Conservation (phyloP, 1,140 invertebrate genomes). For the Epicauta chinensis region DNA sequence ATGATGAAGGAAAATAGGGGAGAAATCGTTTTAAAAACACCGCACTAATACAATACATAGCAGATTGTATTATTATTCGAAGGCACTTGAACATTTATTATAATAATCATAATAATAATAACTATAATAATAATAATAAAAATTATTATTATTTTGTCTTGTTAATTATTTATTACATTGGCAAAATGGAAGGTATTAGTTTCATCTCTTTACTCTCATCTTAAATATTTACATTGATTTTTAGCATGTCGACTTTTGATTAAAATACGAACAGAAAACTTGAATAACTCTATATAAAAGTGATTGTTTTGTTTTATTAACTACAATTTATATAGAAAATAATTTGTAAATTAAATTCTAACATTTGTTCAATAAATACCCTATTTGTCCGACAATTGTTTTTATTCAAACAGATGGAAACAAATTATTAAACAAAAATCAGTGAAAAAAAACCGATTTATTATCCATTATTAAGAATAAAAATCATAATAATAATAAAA, state of each 20-base stretch:
- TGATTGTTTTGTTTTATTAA: slow-evolving; percentile 24
- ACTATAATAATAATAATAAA: too few species aligned
- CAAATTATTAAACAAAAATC: background rate
- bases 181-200: slow-evolving; percentile 43
- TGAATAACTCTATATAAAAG: slow-evolving; percentile 21
- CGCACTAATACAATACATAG: slow-evolving; percentile 30
- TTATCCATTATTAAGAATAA: background rate
- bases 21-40: background rate
- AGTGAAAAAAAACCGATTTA: slow-evolving; percentile 19
- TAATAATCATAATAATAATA: too few species aligned
- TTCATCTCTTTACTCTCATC: slow-evolving; percentile 27
- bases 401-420: too few species aligned
- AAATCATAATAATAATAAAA: slow-evolving; percentile 15
- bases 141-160: too few species aligned
- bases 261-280: too few species aligned
- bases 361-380: slow-evolving; percentile 28
- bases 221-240: slow-evolving; percentile 26
- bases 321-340: slow-evolving; percentile 17
- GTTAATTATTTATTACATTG: slow-evolving; percentile 32
- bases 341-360: slow-evolving; percentile 11
- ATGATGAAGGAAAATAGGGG: too few species aligned
- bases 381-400: slow-evolving; percentile 35
- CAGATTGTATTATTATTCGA: slow-evolving; percentile 39
- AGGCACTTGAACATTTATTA: slow-evolving; percentile 40
- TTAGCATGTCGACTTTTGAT: too few species aligned